Conservation (phyloP, 2,113 vertebrate genomes). For the Phalacrocorax aristotelis region DNA sequence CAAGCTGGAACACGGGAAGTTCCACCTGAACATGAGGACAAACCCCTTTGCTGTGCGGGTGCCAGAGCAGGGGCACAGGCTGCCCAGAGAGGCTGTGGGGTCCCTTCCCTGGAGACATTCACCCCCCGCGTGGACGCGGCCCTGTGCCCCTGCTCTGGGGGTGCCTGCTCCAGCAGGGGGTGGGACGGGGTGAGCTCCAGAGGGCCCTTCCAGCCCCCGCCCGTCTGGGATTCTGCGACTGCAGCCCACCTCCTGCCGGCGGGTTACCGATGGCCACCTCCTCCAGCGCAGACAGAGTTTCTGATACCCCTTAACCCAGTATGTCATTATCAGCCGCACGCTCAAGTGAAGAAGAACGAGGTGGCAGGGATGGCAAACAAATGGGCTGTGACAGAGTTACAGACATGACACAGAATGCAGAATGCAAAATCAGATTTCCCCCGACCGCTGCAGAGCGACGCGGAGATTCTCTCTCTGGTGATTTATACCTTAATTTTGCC, state of each 20-base stretch:
- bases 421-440: background rate
- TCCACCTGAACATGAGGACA: too few relatives aligned
- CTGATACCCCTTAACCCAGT: background rate
- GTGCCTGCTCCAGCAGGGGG: too few relatives aligned
- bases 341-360: background rate
- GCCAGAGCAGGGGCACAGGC: too few relatives aligned
- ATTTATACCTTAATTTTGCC: slow-evolving; percentile 50
- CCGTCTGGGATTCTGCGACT: too few relatives aligned
- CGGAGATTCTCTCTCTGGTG: background rate
- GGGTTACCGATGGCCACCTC: background rate
- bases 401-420: background rate
- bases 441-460: background rate
- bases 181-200: too few relatives aligned
- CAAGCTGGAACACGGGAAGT: too few relatives aligned
- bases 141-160: too few relatives aligned
- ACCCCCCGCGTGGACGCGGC: too few relatives aligned
- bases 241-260: background rate
- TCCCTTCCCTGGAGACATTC: too few relatives aligned
- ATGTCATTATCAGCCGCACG: background rate
- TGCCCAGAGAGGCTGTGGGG: too few relatives aligned
- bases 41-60: too few relatives aligned
- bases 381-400: background rate
- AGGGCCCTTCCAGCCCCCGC: too few relatives aligned
- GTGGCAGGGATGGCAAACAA: background rate
- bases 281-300: background rate